Percentiles rank a stretch among this genome's conserved stretches.
These are phyloP conservation scores for Larimichthys polyactis DNA, from an alignment of 2,113 vertebrate species.

Conservation along the genomic window DNA sequence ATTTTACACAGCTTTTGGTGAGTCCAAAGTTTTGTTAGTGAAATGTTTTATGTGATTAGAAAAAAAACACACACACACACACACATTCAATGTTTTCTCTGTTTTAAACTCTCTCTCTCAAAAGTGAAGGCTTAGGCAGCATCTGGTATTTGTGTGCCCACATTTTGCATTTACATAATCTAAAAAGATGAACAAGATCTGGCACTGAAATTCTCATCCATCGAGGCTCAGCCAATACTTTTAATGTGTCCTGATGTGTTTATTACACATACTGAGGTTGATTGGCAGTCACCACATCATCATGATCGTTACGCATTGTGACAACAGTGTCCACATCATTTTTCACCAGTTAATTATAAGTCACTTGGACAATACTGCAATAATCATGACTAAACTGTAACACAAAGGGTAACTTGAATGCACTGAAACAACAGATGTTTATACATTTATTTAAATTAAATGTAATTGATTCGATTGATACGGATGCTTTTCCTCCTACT, in stretches of 20 bases:
- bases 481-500: background rate
- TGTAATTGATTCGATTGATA: background rate
- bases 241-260: background rate
- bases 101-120: background rate
- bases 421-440: background rate
- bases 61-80: background rate
- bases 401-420: background rate
- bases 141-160: background rate
- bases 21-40: constrained; percentile 70
- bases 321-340: background rate
- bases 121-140: background rate
- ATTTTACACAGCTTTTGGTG: constrained; percentile 94
- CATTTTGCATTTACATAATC: background rate
- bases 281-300: background rate
- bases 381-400: background rate
- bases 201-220: background rate
- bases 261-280: background rate
- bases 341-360: background rate
- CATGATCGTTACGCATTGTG: background rate
- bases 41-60: background rate
- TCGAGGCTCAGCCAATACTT: background rate
- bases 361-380: background rate
- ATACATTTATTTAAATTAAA: background rate
- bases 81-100: background rate
- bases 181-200: background rate